Evolutionary conservation across 2,113 vertebrate genomes (phyloP).

Genomic region (Anguilla japonica): DNA sequence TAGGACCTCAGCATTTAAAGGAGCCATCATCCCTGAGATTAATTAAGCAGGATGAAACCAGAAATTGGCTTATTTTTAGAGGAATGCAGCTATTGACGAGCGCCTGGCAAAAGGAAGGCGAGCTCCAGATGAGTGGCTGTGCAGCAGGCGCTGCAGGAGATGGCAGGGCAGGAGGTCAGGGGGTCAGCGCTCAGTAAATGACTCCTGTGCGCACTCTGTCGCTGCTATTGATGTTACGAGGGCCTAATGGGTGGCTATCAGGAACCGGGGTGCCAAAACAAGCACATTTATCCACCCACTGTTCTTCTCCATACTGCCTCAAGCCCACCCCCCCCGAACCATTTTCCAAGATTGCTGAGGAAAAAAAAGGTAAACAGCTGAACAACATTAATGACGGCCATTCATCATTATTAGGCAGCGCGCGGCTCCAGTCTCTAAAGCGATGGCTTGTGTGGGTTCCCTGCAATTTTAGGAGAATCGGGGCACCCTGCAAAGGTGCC

Average conservation of each 20-base stretch:
- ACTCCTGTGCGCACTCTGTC: conserved; percentile 9
- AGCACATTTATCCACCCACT: conserved; percentile 55
- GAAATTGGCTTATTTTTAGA: conserved; percentile 9
- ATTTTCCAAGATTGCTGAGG: conserved; percentile 62
- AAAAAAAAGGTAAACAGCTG: conserved; percentile 65
- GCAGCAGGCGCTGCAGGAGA: conserved; percentile 25
- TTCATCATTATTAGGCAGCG: conserved; percentile 64
- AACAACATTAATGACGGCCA: conserved; percentile 72
- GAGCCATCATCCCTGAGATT: background rate
- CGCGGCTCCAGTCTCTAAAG: conserved; percentile 54
- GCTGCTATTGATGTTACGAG: conserved; percentile 46
- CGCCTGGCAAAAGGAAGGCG: background rate
- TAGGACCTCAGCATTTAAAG: background rate
- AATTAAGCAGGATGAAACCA: conserved; percentile 25
- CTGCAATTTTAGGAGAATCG: conserved; percentile 34
- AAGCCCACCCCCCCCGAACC: background rate
- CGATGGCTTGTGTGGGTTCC: conserved; percentile 50
- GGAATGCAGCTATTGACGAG: background rate
- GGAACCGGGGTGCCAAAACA: conserved; percentile 51
- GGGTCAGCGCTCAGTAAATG: conserved; percentile 22
- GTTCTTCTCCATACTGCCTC: conserved; percentile 46
- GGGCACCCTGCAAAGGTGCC: conserved; percentile 19
- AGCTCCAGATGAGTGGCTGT: background rate
- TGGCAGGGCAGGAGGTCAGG: conserved; percentile 4
- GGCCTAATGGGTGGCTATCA: conserved; percentile 49